phyloP scores from a whole-genome alignment of 2,888 invertebrate species.

The Acleris sparsana region DNA sequence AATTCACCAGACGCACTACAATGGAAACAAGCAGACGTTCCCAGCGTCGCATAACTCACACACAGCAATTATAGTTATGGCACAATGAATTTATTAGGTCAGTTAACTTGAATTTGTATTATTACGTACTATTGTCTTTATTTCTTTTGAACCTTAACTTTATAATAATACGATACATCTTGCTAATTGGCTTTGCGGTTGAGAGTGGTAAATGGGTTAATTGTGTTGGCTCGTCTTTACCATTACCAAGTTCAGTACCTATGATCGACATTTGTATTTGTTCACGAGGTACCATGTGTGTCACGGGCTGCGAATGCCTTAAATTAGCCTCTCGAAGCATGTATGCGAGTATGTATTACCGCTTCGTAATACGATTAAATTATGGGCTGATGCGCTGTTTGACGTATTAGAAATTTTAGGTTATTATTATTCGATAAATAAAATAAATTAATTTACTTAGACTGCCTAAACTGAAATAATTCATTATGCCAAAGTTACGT shows the following conservation, averaged over 20 bases:
- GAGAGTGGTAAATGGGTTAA: constrained; percentile 35
- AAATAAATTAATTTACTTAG: too few relatives aligned
- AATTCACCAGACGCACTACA: constrained; percentile 38
- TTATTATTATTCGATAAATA: neutral
- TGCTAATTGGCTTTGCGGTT: constrained; percentile 29
- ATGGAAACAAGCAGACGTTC: constrained; percentile 52
- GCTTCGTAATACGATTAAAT: constrained; percentile 31
- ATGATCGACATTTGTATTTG: too few relatives aligned
- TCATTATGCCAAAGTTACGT: too few relatives aligned
- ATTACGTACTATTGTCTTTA: constrained; percentile 52
- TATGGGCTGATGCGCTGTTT: constrained; percentile 18
- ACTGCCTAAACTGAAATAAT: too few relatives aligned
- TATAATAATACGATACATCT: constrained; percentile 20
- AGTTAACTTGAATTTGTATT: constrained; percentile 75
- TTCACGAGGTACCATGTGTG: too few relatives aligned
- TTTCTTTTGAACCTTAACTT: constrained; percentile 34
- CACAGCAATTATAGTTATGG: constrained; percentile 68
- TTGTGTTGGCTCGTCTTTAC: constrained; percentile 36
- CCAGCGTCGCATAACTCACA: constrained; percentile 64
- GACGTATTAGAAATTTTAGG: constrained; percentile 12
- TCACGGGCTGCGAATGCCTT: neutral
- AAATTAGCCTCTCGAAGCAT: constrained; percentile 33
- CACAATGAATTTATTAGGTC: constrained; percentile 78
- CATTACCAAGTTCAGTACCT: constrained; percentile 7
- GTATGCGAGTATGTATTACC: constrained; percentile 29